Percentiles rank a stretch among this genome's conserved stretches.
Evolutionary conservation across 2,888 invertebrate genomes (phyloP).

Genomic region (Luffia ferchaultella): DNA sequence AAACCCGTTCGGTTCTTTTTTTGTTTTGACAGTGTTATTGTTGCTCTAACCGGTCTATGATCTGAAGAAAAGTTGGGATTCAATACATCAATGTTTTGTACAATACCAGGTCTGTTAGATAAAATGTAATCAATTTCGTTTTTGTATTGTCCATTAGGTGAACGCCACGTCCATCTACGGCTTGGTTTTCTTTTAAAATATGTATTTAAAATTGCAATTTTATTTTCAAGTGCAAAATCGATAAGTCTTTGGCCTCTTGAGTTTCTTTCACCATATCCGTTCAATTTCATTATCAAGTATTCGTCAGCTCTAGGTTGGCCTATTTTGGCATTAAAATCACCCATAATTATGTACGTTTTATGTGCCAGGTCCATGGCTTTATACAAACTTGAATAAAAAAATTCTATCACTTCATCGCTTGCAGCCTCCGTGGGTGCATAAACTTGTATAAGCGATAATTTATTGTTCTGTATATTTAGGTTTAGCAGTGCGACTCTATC

Average conservation of each 20-base stretch:
- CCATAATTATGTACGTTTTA: conserved; percentile 3
- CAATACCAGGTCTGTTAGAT: neutral
- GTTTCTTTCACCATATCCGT: neutral
- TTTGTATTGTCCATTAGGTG: conserved; percentile 6
- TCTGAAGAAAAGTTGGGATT: neutral
- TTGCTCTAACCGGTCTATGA: neutral
- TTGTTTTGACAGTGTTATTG: neutral
- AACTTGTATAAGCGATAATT: conserved; percentile 2
- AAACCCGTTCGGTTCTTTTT: conserved; percentile 4
- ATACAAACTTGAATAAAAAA: conserved; percentile 3
- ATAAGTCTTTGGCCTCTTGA: conserved; percentile 5
- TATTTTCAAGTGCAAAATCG: conserved; percentile 7
- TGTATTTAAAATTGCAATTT: conserved; percentile 4
- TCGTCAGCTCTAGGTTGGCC: conserved; percentile 8
- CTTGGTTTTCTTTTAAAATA: conserved; percentile 5
- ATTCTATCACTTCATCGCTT: conserved; percentile 3
- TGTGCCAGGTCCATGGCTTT: neutral
- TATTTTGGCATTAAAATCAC: conserved; percentile 10
- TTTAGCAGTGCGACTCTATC: conserved; percentile 1
- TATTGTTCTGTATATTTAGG: neutral
- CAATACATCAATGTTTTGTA: conserved; percentile 2
- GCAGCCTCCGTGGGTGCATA: conserved; percentile 11
- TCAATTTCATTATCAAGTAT: conserved; percentile 4
- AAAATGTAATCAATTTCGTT: conserved; percentile 7
- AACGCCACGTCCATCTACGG: conserved; percentile 11